phyloP scores from a whole-genome alignment of 37 sponge, comb jelly and placozoan species.

The Theonella swinhoei region DNA sequence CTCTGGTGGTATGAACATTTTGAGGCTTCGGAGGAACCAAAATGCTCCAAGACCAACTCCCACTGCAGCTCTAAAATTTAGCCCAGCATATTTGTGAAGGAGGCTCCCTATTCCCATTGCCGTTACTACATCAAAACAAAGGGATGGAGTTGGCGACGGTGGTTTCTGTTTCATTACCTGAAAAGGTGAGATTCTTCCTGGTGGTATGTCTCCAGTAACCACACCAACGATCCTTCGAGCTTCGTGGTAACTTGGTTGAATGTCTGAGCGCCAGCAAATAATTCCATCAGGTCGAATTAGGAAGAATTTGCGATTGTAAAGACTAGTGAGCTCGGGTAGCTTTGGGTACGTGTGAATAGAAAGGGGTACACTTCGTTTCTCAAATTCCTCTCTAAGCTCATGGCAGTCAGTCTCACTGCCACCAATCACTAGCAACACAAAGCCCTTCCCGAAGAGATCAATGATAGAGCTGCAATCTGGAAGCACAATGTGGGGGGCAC shows the following conservation, averaged over 20 bases:
- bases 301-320: slow-evolving; percentile 72
- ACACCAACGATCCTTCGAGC: slow-evolving; percentile 35
- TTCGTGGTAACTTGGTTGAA: slow-evolving; percentile 52
- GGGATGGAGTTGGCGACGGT: neutral
- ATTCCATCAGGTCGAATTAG: slow-evolving; percentile 81
- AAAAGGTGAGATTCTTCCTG: neutral
- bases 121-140: slow-evolving; percentile 7
- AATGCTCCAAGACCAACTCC: slow-evolving; percentile 36
- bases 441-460: slow-evolving; percentile 69
- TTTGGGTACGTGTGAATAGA: slow-evolving; percentile 10
- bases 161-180: neutral
- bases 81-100: slow-evolving; percentile 4
- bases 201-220: slow-evolving; percentile 36
- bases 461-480: slow-evolving; percentile 46
- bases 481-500: slow-evolving; percentile 77
- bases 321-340: slow-evolving; percentile 37
- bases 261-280: slow-evolving; percentile 74
- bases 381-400: slow-evolving; percentile 38
- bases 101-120: slow-evolving; percentile 6
- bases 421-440: slow-evolving; percentile 63
- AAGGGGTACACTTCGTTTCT: slow-evolving; percentile 42
- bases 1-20: neutral
- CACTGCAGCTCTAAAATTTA: neutral
- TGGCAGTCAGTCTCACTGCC: slow-evolving; percentile 56
- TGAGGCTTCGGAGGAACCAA: slow-evolving; percentile 11